Base-by-base conservation (phyloP, 2,888 invertebrate species). In the Uropetala carovei region DNA sequence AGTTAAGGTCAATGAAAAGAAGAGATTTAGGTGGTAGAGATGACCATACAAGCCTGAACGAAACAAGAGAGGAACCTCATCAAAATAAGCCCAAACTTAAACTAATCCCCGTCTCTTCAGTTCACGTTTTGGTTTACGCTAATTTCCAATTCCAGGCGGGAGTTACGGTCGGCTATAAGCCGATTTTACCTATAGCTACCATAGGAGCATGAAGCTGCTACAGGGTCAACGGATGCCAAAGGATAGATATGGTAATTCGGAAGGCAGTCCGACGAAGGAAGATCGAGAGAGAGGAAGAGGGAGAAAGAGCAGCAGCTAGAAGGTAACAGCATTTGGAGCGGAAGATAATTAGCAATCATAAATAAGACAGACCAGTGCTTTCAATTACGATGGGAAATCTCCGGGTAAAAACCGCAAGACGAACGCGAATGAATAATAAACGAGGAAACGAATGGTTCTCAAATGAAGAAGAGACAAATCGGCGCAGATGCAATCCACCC, bases 181-280 rank as follows among this genome's bases (percentile, higher is more conserved):
- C 89, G 64, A 89, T 89, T 89, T 89, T 43, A 89, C 89, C 64
- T 89, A 89, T 64, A 64, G 89, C 60, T 89, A 89, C 83, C 83
- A 43, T 56, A 56, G 82, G 43, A 82, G 82, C 30, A n/a, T n/a
- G 83, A 18, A n/a, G 56, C 14, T 43, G 22, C 18, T 43, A 64
- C 59, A 59, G 89, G 68, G 68, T 68, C 64, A 89, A 89, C 60
- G 64, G 89, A 64, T 89, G 60, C 89, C 89, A 89, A 64, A 27
- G 89, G 89, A 64, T 68, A 89, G 89, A 89, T 89, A 89, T 89
- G 89, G 89, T 89, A 89, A 89, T 89, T 22, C 68, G 14, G 8
- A 68, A 10, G 68, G n/a, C 89, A 89, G 89, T 68, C 43, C 43
- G 18, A 56, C 83, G 83, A 83, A 56, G 83, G 57, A 56, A 43